Base-by-base conservation (phyloP, 2,888 invertebrate species). In the Troides aeacus region DNA sequence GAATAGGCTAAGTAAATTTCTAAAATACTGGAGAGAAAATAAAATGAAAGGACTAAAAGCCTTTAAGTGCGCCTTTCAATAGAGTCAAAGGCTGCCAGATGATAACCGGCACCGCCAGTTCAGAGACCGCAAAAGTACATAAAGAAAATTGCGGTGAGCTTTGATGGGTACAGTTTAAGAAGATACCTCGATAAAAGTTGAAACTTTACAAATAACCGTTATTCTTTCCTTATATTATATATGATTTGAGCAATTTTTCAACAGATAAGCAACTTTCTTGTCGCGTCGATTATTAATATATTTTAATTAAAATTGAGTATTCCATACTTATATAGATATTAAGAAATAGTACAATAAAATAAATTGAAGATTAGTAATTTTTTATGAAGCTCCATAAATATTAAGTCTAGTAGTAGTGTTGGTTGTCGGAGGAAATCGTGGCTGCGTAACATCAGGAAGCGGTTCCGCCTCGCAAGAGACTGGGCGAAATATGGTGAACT, bases 21-120 rank as follows among this genome's bases (percentile, higher is more conserved):
- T 24, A 23, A 58, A 66, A 66, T 66, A 23, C 66, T 58, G 15
- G 46, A 69, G 24, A 46, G 57, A 62, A 68, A 65, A 62, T 69
- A 65, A 65, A 65, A 65, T 64, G 50, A 69, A 69, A 65, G 36
- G 46, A 65, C 57, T 62, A 58, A 69, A 69, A 69, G 62, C 65
- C 58, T 62, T 69, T 69, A 65, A 65, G 65, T 62, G 57, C 62
- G 62, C 65, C 50, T 65, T 69, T 69, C 69, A 65, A 65, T 69
- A 61, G 36, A 69, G 61, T 69, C 65, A 65, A 65, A 62, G 62
- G 62, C 42, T 56, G 57, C 50, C 50, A 57, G 57, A 69, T 65
- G 69, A 69, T 69, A 65, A 58, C 69, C 58, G 39, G 42, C 61
- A 30, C 12, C 39, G 64, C 60, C 69, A 60, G 23, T 42, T 64